Evolutionary conservation across 2,888 invertebrate species (phyloP).

Genomic region (Drosophila subsilvestris): DNA sequence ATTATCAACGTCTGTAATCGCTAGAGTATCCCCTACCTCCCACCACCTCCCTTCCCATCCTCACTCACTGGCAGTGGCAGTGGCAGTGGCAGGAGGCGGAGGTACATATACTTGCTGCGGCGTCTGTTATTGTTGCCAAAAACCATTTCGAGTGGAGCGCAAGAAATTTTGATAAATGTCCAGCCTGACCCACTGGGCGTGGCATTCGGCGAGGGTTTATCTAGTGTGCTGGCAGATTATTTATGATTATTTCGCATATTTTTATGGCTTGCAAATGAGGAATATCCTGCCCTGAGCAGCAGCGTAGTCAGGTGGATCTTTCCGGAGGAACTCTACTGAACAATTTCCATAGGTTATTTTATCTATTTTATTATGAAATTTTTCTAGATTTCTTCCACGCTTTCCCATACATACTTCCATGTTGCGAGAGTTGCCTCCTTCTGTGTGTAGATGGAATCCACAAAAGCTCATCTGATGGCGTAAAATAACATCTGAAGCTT

Average conservation of each 20-base stretch:
- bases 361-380: not conserved
- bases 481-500: constrained; percentile 13
- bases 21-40: constrained; percentile 18
- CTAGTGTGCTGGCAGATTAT: constrained; percentile 64
- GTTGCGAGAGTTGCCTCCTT: constrained; percentile 7
- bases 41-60: too few relatives aligned
- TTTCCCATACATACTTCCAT: constrained; percentile 8
- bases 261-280: constrained; percentile 47
- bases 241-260: constrained; percentile 63
- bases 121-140: constrained; percentile 54
- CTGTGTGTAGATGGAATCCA: not conserved
- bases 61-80: constrained; percentile 3
- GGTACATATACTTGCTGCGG: constrained; percentile 31
- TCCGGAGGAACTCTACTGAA: not conserved
- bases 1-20: constrained; percentile 65
- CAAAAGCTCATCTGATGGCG: not conserved
- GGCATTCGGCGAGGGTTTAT: constrained; percentile 48
- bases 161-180: constrained; percentile 62
- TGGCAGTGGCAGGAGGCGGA: constrained; percentile 30
- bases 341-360: not conserved
- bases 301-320: constrained; percentile 8
- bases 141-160: constrained; percentile 37
- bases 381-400: not conserved
- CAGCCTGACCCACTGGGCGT: constrained; percentile 67
- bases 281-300: constrained; percentile 16